phyloP scores from a whole-genome alignment of 1,140 invertebrate genomes.

The Musca vetustissima region DNA sequence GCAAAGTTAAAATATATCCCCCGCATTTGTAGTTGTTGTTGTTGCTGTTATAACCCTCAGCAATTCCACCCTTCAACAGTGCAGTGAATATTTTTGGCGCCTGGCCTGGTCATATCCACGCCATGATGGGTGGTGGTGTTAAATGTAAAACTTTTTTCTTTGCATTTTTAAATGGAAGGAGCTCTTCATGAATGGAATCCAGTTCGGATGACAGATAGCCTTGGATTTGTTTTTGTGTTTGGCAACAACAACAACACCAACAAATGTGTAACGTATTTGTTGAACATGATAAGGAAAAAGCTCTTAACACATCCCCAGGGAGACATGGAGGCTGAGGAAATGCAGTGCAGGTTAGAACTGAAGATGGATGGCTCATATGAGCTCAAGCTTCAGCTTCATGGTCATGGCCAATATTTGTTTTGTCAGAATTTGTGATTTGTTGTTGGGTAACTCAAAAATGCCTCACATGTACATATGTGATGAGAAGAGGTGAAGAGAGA shows the following conservation, averaged over 20 bases:
- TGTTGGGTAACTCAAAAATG: too few species aligned
- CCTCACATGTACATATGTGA: too few species aligned
- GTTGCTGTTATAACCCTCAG: neutral
- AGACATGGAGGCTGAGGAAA: neutral
- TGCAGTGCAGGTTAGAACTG: neutral
- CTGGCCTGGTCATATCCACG: neutral
- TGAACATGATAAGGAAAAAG: conserved; percentile 15
- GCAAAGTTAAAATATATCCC: neutral
- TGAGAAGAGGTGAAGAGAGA: too few species aligned
- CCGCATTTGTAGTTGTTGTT: too few species aligned
- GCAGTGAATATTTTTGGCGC: neutral
- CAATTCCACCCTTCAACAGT: neutral
- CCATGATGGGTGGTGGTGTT: neutral
- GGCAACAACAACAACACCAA: too few species aligned
- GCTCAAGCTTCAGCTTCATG: neutral
- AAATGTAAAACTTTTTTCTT: neutral
- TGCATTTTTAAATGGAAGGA: neutral
- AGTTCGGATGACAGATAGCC: neutral
- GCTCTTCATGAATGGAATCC: neutral
- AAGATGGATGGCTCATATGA: neutral
- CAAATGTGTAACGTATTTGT: neutral
- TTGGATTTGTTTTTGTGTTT: conserved; percentile 10
- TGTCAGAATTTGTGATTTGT: conserved; percentile 5
- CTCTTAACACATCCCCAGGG: neutral
- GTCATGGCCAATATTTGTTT: conserved; percentile 4